Base-by-base conservation (phyloP, 2,888 invertebrate genomes). In the Gymnosoma rotundatum region DNA sequence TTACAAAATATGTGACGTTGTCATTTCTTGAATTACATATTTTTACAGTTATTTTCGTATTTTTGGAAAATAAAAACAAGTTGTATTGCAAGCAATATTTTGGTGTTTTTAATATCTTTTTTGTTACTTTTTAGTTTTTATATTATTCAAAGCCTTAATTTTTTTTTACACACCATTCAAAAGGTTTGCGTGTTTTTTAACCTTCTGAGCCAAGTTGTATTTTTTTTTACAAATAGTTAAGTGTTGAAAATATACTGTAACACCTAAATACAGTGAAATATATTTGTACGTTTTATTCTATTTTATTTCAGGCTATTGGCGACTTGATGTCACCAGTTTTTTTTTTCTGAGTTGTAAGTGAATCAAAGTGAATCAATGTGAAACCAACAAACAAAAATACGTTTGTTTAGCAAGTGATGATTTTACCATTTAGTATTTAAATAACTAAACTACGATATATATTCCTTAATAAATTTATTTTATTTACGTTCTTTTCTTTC, bases 1-100 rank as follows among this genome's bases (percentile, higher is more conserved):
- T 45, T 36, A 78, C 20, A 52, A 45, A 61, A 48, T 78, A 63
- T 64, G 69, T 81, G 69, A 70, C 70, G 50, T 73, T 83, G 61
- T 67, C 72, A 67, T 83, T 73, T 78, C 78, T 78, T 72, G 73
- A 73, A 76, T 75, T 82, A 75, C 64, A 54, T 61, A 76, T 82
- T 66, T 54, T 8, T 42, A 25, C 21, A 56, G 16, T 16, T 16
- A 6, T 45, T 60, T 73, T 73, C 61, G 38, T 69, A 9, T 21
- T 18, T 32, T 38, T 12, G 42, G 42, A 2, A 42, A 42, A 42
- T 12, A 42, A 42, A 10, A 42, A 8, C 2, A 32, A 32, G 8
- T 32, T 32, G 12, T 42, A 12, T 42, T 42, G 10, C 42, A 12
- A 42, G 42, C 42, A 42, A 42, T 42, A 42, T 12, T 42, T 42